Evolutionary conservation across 1,140 invertebrate genomes (phyloP), one percentile per base, ranked within the genome.

Genomic region (Prorops nasuta): DNA sequence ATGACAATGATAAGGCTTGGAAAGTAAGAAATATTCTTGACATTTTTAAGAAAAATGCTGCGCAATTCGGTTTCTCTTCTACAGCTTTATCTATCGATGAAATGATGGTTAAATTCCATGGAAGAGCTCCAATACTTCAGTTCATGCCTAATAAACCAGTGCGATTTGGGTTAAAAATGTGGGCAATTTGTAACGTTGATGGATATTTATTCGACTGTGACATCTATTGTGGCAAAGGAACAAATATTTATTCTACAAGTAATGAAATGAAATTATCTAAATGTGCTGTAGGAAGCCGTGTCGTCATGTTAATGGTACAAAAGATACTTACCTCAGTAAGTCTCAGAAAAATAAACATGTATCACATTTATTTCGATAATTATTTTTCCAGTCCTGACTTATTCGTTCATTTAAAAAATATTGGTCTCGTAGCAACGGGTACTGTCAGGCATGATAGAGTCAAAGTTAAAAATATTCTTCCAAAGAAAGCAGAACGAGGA

Each of bases 221-320:
- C 6, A 41, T 41, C 10, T 41, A 41, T 16, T 41, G 39, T 28
- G 39, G 39, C 12, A 41, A 47, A 28, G 24, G 12, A 7, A 7
- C 24, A 12, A 51, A 42, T 21, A 42, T 9, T 28, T 22, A 20
- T 28, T n/a, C n/a, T n/a, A n/a, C n/a, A n/a, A n/a, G n/a, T n/a
- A n/a, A n/a, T n/a, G 16, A 36, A 36, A 36, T 36, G 35, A n/a
- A n/a, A n/a, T n/a, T n/a, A n/a, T n/a, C n/a, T n/a, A 41, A 21
- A 36, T 49, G 47, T 36, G 9, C 41, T 19, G 16, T 44, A n/a
- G 49, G 49, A n/a, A 28, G 14, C 17, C 40, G 41, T 9, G 48
- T 44, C 4, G 36, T 51, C 4, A 20, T 51, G 40, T 6, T 18
- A n/a, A 44, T 51, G 49, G 6, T 44, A 3, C 41, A 38, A 36